Evolutionary conservation across 2,113 vertebrate genomes (phyloP).

Genomic region (Dasyurus viverrinus): DNA sequence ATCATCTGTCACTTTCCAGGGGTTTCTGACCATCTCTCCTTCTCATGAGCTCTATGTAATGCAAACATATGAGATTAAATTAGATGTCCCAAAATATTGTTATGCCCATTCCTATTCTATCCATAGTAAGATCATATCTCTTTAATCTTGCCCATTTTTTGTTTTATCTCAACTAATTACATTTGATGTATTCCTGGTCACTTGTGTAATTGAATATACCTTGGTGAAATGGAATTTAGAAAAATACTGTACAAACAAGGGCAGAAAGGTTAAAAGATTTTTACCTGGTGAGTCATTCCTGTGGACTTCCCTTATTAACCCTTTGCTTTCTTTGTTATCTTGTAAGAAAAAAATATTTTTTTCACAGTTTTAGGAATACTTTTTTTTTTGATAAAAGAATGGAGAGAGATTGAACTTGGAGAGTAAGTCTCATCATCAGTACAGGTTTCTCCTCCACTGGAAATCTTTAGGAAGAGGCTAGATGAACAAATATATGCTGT

Average conservation of each 20-base stretch:
- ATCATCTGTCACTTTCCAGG: background rate
- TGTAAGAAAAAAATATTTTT: background rate
- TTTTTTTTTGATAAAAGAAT: background rate
- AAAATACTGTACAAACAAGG: conserved; percentile 49
- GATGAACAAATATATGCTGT: background rate
- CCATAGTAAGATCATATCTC: conserved; percentile 63
- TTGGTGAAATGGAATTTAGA: conserved; percentile 63
- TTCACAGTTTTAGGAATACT: background rate
- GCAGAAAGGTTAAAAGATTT: conserved; percentile 71
- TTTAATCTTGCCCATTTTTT: conserved; percentile 57
- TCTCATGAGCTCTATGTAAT: conserved; percentile 63
- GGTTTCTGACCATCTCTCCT: background rate
- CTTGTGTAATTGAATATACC: conserved; percentile 71
- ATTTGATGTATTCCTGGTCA: conserved; percentile 74
- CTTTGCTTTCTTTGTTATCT: background rate
- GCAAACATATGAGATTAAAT: conserved; percentile 66
- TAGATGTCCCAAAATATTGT: conserved; percentile 67
- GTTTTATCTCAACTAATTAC: conserved; percentile 66
- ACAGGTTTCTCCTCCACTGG: background rate
- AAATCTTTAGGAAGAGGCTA: background rate
- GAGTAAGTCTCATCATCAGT: background rate
- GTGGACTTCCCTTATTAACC: background rate
- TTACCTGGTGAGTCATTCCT: conserved; percentile 28
- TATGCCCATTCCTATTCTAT: conserved; percentile 34
- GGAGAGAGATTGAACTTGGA: background rate